phyloP scores from a whole-genome alignment of 2,113 vertebrate species.

The Pteronura brasiliensis region DNA sequence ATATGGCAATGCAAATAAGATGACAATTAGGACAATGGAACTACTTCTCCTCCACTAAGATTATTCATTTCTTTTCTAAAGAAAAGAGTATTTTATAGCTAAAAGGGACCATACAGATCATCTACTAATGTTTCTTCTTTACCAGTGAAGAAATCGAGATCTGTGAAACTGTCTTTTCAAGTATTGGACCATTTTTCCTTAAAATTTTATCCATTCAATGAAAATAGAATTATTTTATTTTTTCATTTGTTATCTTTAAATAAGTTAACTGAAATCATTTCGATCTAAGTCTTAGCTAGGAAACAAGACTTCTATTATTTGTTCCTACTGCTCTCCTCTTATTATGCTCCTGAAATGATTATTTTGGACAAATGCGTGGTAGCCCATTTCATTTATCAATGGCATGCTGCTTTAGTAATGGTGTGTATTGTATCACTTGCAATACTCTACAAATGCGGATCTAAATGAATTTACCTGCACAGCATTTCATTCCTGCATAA shows the following conservation, averaged over 20 bases:
- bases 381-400: not conserved
- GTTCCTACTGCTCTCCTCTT: not conserved
- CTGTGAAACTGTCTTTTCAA: not conserved
- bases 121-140: not conserved
- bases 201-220: not conserved
- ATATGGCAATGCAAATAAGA: not conserved
- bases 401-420: not conserved
- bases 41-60: not conserved
- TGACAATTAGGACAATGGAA: not conserved
- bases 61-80: not conserved
- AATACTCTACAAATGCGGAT: not conserved
- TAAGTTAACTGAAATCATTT: constrained; percentile 12
- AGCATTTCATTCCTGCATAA: not conserved
- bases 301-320: not conserved
- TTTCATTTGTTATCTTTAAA: constrained; percentile 37
- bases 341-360: not conserved
- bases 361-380: constrained; percentile 20
- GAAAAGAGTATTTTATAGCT: not conserved
- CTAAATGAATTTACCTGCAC: not conserved
- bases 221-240: not conserved
- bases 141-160: constrained; percentile 10
- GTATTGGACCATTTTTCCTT: not conserved
- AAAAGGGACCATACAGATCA: not conserved
- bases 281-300: not conserved
- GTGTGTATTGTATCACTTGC: not conserved